phyloP scores from a whole-genome alignment of 2,113 vertebrate genomes.

The Asarcornis scutulata region DNA sequence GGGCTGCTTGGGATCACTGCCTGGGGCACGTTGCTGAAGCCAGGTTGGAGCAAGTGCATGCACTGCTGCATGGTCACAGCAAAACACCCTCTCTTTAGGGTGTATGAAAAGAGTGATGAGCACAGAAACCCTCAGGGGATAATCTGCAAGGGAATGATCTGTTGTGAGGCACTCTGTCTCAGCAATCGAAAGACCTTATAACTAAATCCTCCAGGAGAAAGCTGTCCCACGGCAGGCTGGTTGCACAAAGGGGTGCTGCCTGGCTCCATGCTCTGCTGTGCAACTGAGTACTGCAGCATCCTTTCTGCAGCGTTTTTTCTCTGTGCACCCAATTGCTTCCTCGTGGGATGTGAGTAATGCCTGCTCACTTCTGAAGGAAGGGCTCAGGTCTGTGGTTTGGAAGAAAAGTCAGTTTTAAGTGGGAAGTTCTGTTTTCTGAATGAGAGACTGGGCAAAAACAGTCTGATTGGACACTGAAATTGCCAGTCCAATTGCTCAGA shows the following conservation, averaged over 20 bases:
- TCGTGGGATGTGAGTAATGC: neutral
- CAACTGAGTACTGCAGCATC: neutral
- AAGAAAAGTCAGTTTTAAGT: neutral
- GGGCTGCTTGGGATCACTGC: neutral
- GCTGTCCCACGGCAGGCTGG: neutral
- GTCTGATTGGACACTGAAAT: neutral
- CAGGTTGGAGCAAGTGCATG: neutral
- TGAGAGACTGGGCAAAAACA: neutral
- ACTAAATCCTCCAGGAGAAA: neutral
- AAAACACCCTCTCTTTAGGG: neutral
- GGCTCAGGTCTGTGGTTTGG: neutral
- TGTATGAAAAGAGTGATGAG: neutral
- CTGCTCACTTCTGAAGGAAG: neutral
- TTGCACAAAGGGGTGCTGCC: neutral
- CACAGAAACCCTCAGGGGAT: neutral
- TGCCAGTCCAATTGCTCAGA: neutral
- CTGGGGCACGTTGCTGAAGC: neutral
- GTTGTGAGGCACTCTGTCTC: neutral
- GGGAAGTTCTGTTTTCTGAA: neutral
- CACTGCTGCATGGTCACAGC: neutral
- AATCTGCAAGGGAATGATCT: neutral
- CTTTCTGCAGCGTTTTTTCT: neutral
- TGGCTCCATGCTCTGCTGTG: neutral
- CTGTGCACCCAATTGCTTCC: neutral
- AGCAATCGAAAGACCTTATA: neutral